Conservation (phyloP, 2,113 vertebrate genomes). For the Struthio camelus region DNA sequence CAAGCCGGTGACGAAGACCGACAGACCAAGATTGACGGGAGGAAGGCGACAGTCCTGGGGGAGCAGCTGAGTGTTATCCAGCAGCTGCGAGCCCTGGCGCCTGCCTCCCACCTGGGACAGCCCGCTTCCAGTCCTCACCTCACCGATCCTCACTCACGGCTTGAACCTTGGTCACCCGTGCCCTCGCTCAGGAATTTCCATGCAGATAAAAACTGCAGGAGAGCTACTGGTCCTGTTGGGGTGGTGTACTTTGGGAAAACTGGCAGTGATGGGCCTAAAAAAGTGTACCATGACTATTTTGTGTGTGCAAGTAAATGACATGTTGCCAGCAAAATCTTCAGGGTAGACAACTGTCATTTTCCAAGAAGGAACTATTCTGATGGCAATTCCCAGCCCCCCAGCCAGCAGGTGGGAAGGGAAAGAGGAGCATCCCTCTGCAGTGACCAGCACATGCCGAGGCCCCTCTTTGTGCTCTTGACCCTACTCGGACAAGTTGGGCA, state of each 20-base stretch:
- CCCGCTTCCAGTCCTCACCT: accelerated
- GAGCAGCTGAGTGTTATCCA: neutral
- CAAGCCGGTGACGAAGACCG: neutral
- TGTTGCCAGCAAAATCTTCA: accelerated
- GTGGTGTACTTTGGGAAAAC: neutral
- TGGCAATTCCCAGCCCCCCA: neutral
- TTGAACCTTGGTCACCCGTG: accelerated
- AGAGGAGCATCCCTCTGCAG: neutral
- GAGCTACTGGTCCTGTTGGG: neutral
- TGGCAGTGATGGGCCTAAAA: too few species aligned
- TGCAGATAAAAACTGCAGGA: accelerated
- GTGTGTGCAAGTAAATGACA: accelerated
- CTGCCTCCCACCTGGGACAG: neutral
- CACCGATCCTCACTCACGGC: accelerated
- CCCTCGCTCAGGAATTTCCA: neutral
- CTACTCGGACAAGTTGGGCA: neutral
- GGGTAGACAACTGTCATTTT: neutral
- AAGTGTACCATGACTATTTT: neutral
- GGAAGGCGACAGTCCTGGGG: accelerated
- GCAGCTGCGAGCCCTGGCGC: neutral
- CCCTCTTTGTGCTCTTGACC: neutral
- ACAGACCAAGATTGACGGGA: neutral
- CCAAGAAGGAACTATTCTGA: neutral
- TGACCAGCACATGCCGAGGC: neutral
- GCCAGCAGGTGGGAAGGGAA: too few species aligned